Base-by-base conservation (phyloP, 92 coral and sea anemone species). In the Epizoanthus ramosus region DNA sequence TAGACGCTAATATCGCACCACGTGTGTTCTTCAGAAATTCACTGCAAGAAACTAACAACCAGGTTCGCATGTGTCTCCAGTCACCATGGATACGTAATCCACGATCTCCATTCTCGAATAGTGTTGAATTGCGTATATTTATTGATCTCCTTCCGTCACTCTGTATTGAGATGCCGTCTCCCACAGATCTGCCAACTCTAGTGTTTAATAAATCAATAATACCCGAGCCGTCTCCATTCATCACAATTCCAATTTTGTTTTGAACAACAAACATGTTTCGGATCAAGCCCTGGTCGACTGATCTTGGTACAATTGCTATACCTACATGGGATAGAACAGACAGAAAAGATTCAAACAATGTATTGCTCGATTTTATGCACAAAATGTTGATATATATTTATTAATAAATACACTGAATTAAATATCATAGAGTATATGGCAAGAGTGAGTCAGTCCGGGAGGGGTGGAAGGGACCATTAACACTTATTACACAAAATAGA, bases 1-100 rank as follows among this genome's bases (percentile, higher is more conserved):
- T 39, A 9, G 14, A 74, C n/a, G 64, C 41, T 3, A 25, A 3
- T 4, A 91, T 10, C 3, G 83, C 90, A 17, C 90, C 87, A 3
- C 57, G 72, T n/a, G 53, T 71, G 85, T 89, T 91, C 74, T 24
- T 73, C 21, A 85, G 79, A 43, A 91, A 91, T 35, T 74, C 74
- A 17, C 74, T 89, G n/a, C 59, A 66, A 18, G 5, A 28, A 6
- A 89, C 79, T 6, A 66, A 54, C 6, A 88, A 14, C 2, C 8
- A 70, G 3, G 80, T 8, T 3, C 65, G 18, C 83, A 73, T 72
- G 18, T 57, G 28, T 4, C 43, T 28, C 54, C 72, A 24, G 7
- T 54, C 1, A 15, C 84, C 91, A 39, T 64, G 17, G 13, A 87
- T 75, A 16, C 24, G 57, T 13, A 84, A 25, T 21, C 88, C 91